phyloP scores from a whole-genome alignment of 1,140 invertebrate genomes.

The Aricia agestis region DNA sequence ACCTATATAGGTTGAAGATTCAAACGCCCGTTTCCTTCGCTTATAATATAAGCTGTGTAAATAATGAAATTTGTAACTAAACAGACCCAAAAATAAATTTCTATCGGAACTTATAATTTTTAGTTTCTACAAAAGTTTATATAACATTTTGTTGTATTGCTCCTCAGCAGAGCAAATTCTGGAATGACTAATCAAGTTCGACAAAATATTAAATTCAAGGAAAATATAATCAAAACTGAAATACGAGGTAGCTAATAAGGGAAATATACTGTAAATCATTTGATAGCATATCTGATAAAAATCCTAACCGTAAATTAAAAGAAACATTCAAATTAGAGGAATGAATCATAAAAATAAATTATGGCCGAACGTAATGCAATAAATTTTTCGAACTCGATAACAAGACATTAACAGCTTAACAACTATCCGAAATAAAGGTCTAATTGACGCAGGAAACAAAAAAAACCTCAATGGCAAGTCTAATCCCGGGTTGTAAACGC shows the following conservation, averaged over 20 bases:
- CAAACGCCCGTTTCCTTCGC: too few relatives aligned
- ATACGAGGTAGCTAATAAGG: neutral
- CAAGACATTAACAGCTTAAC: slow-evolving; percentile 34
- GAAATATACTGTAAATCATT: neutral
- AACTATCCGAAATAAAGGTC: slow-evolving; percentile 39
- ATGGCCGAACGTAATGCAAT: slow-evolving; percentile 18
- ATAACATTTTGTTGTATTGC: too few relatives aligned
- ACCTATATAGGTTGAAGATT: too few relatives aligned
- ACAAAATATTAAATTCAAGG: too few relatives aligned
- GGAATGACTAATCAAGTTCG: too few relatives aligned
- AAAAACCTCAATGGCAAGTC: slow-evolving; percentile 37
- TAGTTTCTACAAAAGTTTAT: too few relatives aligned
- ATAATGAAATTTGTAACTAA: too few relatives aligned
- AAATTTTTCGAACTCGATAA: slow-evolving; percentile 27
- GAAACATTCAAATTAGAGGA: neutral
- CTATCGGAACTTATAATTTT: too few relatives aligned
- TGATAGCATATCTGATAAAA: neutral
- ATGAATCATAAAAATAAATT: slow-evolving; percentile 16
- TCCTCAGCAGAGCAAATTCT: too few relatives aligned
- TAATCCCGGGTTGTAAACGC: slow-evolving; percentile 42
- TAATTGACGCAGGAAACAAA: slow-evolving; percentile 46
- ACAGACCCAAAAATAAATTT: too few relatives aligned
- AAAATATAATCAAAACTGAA: too few relatives aligned
- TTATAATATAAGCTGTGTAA: too few relatives aligned
- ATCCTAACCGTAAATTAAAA: neutral